Evolutionary conservation across 1,140 invertebrate genomes (phyloP), one percentile per base, ranked within the genome.

Genomic region (Trachymyrmex cornetzi): DNA sequence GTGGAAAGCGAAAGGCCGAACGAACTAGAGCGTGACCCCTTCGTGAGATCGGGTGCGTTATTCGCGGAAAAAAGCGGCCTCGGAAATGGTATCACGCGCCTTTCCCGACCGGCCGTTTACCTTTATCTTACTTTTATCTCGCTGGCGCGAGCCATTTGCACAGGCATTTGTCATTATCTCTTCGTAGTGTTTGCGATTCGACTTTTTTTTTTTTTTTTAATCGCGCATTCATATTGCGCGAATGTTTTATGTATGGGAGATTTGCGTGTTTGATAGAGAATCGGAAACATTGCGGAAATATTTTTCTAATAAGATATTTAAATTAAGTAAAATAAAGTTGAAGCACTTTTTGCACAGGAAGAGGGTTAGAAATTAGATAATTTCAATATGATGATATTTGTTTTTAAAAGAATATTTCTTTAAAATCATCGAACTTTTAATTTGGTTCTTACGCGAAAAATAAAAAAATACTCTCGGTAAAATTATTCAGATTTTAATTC

Each of bases 1-100:
- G 71, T 77, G 80, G 86, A 87, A 87, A 87, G 86, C 86, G 86
- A 87, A 87, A 87, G 86, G 86, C 80, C 59, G 53, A 48, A 48
- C 59, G 48, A 85, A 87, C n/a, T 69, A 84, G 80, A 85, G 80
- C 80, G 57, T 63, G 64, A 75, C 80, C 59, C 48, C n/a, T 64
- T 38, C 64, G 67, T 64, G 69, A 85, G 86, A 85, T 87, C 80
- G 80, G 66, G 77, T n/a, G 27, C 77, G 77, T 69, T 67, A 85
- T 19, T 24, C 69, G 34, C 80, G 69, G 38, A 48, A 84, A 59
- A 81, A 82, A 38, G 30, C 34, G 14, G 55, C 34, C 53, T 53
- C 38, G 64, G 72, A 77, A 85, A 85, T 61, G 61, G 16, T 79
- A 79, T 66, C 19, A 24, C 38, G n/a, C 44, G 24, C 57, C 72